Percentiles rank a stretch among this genome's conserved stretches.
Evolutionary conservation across 2,888 invertebrate genomes (phyloP).

Genomic region (Mesorhabditis sp.): DNA sequence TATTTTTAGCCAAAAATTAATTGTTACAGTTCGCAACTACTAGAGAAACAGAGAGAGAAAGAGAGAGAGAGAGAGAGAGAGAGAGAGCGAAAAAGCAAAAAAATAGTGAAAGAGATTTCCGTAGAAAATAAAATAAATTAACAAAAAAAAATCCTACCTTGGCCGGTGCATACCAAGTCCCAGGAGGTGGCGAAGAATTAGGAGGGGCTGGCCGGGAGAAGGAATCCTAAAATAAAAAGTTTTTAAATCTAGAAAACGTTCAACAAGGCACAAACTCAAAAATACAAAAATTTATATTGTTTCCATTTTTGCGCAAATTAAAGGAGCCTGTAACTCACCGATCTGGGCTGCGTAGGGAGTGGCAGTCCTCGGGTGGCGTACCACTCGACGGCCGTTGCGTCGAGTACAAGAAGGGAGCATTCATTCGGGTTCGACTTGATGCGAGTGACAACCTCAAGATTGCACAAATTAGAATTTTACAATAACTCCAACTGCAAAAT

Average conservation of each 20-base stretch:
- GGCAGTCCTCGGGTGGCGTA: conserved; percentile 61
- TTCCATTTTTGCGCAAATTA: background rate
- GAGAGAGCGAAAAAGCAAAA: no score
- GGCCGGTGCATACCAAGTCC: background rate
- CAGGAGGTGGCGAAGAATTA: background rate
- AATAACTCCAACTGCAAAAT: no score
- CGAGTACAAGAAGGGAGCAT: conserved; percentile 82
- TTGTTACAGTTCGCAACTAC: no score
- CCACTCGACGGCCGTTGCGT: conserved; percentile 72
- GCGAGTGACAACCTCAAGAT: conserved; percentile 44
- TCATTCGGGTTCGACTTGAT: conserved; percentile 60
- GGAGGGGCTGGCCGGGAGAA: background rate
- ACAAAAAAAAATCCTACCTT: background rate
- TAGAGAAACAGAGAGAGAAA: no score
- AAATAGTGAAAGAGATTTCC: no score
- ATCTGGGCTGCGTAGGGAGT: conserved; percentile 37
- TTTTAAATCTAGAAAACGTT: background rate
- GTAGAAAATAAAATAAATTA: background rate
- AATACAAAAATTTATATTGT: background rate
- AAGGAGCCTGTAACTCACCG: background rate
- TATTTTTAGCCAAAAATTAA: no score
- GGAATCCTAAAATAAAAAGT: background rate
- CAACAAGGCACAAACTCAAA: background rate
- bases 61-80: no score
- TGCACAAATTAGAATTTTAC: no score